Base-by-base conservation (phyloP, 2,113 vertebrate genomes). In the Pogona vitticeps region DNA sequence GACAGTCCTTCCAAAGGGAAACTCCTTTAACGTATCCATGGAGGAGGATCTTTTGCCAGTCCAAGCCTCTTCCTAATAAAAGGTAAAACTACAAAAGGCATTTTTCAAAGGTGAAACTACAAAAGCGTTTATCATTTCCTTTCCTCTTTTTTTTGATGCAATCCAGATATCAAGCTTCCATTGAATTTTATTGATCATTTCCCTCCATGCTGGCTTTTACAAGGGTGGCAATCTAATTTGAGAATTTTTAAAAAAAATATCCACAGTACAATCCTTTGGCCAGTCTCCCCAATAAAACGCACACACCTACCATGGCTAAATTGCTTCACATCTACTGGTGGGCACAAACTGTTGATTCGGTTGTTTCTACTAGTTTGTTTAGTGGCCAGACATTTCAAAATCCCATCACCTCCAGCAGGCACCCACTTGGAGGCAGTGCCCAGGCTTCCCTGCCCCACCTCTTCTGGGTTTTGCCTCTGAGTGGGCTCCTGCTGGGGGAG, bases 51-150 rank as follows among this genome's bases (percentile, higher is more conserved):
- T 90, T 93, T 90, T 90, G 93, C 91, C 87, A 91, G 70, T 70
- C 38, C 58, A 80, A 85, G 90, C 65, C 71, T 85, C 63, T 89
- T 91, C 87, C 61, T 76, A 91, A 86, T 91, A 58, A 88, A 90
- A 84, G 65, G 82, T 90, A 67, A 91, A 86, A 72, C 87, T 90
- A 85, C 52, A 82, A 90, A 61, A 61, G 63, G 33, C 76, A 40
- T 28, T 86, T 85, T 93, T 94, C 93, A 91, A 90, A 89, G 56
- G 52, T 85, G n/a, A 73, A 87, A 84, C 83, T 94, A 89, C 71
- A 90, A 90, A 73, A 68, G 18, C 83, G 80, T 85, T 87, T 89
- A 63, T 59, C 85, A 75, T 42, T 56, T 91, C 75, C 77, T 76
- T 79, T 84, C 73, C 84, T 78, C n/a, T n/a, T n/a, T n/a, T 92